A percentile compares a stretch with the other conserved stretches of the same genome.
phyloP scores from a whole-genome alignment of 2,888 invertebrate species.

The Pseudanteris insignis region DNA sequence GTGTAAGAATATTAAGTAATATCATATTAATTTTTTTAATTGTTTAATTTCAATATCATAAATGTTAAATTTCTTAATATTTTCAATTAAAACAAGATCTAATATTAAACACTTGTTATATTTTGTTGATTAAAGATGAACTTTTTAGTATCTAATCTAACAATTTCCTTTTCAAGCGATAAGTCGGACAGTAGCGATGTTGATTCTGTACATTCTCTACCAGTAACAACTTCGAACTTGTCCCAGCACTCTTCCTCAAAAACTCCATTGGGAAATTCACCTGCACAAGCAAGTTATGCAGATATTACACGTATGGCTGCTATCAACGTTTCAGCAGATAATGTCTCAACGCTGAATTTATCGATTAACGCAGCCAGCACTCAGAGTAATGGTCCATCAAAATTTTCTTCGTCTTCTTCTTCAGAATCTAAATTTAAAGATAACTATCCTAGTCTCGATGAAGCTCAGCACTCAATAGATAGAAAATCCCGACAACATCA shows the following conservation, averaged over 20 bases:
- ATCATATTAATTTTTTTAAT: too few species aligned
- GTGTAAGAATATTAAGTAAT: too few species aligned
- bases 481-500: slow-evolving; percentile 58
- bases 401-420: slow-evolving; percentile 57
- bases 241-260: slow-evolving; percentile 62
- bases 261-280: slow-evolving; percentile 65
- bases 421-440: slow-evolving; percentile 60
- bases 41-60: too few species aligned
- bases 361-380: slow-evolving; percentile 56
- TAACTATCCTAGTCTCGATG: slow-evolving; percentile 64
- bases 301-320: slow-evolving; percentile 77
- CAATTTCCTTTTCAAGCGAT: slow-evolving; percentile 67
- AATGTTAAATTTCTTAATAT: too few species aligned
- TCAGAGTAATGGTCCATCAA: slow-evolving; percentile 52
- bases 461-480: slow-evolving; percentile 58
- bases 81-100: too few species aligned
- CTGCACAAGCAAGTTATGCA: slow-evolving; percentile 77
- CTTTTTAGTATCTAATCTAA: slow-evolving; percentile 1
- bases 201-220: slow-evolving; percentile 86
- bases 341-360: slow-evolving; percentile 54
- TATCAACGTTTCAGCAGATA: slow-evolving; percentile 58
- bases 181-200: slow-evolving; percentile 86
- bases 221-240: slow-evolving; percentile 70
- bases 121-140: too few species aligned
- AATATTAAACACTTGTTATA: too few species aligned